phyloP scores from a whole-genome alignment of 92 coral and sea anemone genomes.

The Zoanthus solanderi region DNA sequence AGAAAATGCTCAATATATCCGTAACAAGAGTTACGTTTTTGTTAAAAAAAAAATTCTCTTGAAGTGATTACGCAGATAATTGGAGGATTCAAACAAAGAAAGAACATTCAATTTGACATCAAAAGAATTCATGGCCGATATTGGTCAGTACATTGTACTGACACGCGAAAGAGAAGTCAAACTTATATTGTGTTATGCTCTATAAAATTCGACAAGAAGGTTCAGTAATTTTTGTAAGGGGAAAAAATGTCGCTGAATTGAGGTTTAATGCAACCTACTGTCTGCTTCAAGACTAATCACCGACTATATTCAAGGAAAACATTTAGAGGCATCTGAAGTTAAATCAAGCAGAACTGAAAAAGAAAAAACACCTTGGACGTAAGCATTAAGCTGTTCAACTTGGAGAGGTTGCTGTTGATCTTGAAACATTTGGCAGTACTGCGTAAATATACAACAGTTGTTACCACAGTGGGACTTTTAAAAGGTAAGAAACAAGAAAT shows the following conservation, averaged over 20 bases:
- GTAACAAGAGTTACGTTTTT: not conserved
- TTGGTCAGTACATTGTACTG: not conserved
- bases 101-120: not conserved
- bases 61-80: slow-evolving; percentile 27
- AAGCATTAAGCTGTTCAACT: not conserved
- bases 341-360: not conserved
- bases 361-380: not conserved
- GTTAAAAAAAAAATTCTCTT: not conserved
- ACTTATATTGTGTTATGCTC: not conserved
- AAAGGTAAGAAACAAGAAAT: slow-evolving; percentile 3
- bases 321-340: not conserved
- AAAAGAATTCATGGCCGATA: not conserved
- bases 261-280: not conserved
- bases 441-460: not conserved
- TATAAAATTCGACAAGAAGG: not conserved
- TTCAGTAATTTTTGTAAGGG: not conserved
- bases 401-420: not conserved
- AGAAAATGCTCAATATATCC: not conserved
- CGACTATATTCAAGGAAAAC: not conserved
- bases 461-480: not conserved
- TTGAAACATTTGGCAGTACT: not conserved
- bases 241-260: not conserved
- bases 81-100: not conserved
- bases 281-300: not conserved
- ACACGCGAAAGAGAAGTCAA: slow-evolving; percentile 24